phyloP scores from a whole-genome alignment of 2,113 vertebrate species.

The Lepidothrix coronata region DNA sequence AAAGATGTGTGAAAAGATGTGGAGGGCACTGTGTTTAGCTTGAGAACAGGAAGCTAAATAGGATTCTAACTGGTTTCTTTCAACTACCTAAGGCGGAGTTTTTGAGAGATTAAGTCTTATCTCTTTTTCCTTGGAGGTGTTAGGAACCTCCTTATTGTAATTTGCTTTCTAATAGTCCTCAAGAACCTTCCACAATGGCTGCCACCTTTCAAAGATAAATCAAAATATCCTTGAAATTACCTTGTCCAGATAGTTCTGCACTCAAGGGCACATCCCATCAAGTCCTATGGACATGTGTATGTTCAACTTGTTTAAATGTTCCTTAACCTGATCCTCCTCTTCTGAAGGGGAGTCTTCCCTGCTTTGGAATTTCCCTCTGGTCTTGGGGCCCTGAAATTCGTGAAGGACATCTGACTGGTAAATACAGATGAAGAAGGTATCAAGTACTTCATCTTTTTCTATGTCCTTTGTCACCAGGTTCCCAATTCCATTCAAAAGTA shows the following conservation, averaged over 20 bases:
- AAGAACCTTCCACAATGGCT: rapidly evolving
- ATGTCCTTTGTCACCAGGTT: background rate
- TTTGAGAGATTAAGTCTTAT: background rate
- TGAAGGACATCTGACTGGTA: background rate
- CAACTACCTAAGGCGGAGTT: background rate
- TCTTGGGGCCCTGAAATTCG: background rate
- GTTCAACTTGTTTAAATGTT: background rate
- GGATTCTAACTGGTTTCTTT: background rate
- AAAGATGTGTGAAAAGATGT: background rate
- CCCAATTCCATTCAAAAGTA: background rate
- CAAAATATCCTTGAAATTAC: background rate
- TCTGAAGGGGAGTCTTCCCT: background rate
- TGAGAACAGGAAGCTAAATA: background rate
- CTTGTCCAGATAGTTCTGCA: background rate
- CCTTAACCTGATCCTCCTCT: background rate
- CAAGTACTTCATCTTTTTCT: background rate
- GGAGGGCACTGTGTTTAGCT: background rate
- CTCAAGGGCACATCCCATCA: background rate
- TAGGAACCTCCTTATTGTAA: background rate
- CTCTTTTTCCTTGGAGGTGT: background rate
- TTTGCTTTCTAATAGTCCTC: background rate
- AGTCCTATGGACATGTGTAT: background rate
- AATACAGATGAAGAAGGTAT: background rate
- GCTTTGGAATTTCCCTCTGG: background rate
- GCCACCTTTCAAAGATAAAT: background rate